Conservation (phyloP, 2,797 vertebrate species). For the Cygnus olor region DNA sequence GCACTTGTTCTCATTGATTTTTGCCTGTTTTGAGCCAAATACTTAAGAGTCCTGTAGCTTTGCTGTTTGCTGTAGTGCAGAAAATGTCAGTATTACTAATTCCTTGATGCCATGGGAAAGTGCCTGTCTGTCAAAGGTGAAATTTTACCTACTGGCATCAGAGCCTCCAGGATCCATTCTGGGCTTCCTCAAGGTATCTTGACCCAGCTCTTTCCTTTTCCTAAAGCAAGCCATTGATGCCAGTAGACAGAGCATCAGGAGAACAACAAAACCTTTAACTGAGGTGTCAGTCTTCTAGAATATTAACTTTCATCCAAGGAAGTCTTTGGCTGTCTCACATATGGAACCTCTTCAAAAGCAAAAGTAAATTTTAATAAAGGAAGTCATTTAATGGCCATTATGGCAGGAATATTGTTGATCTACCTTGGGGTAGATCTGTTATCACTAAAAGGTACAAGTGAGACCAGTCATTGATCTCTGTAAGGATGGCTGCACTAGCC, state of each 20-base stretch:
- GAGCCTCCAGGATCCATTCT: neutral
- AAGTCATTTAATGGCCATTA: neutral
- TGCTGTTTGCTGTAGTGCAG: neutral
- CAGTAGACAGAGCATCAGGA: neutral
- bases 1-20: neutral
- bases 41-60: neutral
- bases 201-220: neutral
- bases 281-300: neutral
- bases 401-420: neutral
- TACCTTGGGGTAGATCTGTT: neutral
- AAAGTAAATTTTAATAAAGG: neutral
- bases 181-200: neutral
- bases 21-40: neutral
- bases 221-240: neutral
- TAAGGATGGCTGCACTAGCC: conserved; percentile 19
- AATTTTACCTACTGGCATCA: neutral
- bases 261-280: neutral
- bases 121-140: neutral
- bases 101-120: neutral
- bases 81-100: neutral
- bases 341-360: neutral
- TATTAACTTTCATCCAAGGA: neutral
- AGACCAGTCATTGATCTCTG: neutral
- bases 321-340: neutral
- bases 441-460: neutral